Evolutionary conservation across 2,888 invertebrate genomes (phyloP).

Genomic region (Caenorhabditis imperialis): DNA sequence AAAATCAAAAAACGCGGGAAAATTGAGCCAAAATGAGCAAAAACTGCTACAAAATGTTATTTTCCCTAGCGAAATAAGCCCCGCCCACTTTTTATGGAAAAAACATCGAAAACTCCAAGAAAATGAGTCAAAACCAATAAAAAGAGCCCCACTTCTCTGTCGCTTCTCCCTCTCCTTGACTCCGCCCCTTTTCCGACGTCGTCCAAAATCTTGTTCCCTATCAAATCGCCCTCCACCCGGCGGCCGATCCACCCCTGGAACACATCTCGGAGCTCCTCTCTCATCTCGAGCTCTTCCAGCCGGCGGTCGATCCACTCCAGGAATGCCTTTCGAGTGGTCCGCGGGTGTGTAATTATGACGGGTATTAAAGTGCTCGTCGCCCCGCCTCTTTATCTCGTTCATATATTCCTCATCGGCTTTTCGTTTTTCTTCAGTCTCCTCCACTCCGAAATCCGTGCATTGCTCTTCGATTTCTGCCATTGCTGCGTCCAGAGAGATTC

Average conservation of each 20-base stretch:
- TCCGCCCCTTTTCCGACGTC: conserved; percentile 22
- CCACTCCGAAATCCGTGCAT: conserved; percentile 16
- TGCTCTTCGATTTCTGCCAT: conserved; percentile 43
- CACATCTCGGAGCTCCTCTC: not conserved
- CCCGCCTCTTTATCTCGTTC: conserved; percentile 9
- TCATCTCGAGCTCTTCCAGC: not conserved
- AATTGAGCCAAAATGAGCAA: too few species aligned
- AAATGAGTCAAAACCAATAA: too few species aligned
- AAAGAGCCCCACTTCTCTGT: conserved; percentile 15
- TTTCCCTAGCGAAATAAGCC: too few species aligned
- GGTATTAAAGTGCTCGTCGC: conserved; percentile 9
- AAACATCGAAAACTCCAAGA: too few species aligned
- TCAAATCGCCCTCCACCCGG: not conserved
- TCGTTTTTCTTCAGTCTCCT: conserved; percentile 1
- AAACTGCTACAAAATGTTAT: too few species aligned
- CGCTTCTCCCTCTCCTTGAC: conserved; percentile 30
- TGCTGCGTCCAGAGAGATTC: conserved; percentile 31
- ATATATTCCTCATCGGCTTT: conserved; percentile 7
- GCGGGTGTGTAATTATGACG: conserved; percentile 16
- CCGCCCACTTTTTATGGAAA: too few species aligned
- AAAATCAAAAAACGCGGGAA: too few species aligned
- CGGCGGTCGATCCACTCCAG: conserved; percentile 39
- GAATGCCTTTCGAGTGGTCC: conserved; percentile 42
- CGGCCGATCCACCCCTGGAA: conserved; percentile 6
- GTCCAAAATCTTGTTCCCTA: not conserved